Evolutionary conservation across 2,888 invertebrate species (phyloP), one percentile per base, ranked within the genome.

Genomic region (Oasisia sp.): DNA sequence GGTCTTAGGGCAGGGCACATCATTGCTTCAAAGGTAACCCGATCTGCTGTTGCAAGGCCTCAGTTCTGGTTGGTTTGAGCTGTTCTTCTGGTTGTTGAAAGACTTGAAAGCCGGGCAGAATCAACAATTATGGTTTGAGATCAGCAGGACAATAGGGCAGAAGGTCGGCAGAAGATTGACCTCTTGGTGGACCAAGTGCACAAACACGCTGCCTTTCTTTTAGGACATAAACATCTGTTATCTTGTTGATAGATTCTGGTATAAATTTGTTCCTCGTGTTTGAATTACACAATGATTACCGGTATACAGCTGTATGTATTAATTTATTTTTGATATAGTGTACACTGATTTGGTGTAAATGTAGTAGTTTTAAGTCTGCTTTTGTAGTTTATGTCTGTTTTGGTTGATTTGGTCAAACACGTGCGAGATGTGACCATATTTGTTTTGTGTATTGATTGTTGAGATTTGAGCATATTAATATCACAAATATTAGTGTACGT

Each of bases 21-120:
- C 74, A n/a, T 27, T 74, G 27, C 74, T 74, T 74, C 74, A 74
- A 74, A 74, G 74, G 74, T 74, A 74, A 74, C 74, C 27, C 7
- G 74, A 74, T 74, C 74, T 74, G 74, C 74, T 74, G 74, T 27
- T 74, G 74, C 74, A 74, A 74, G n/a, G 27, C 27, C 74, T 74
- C 74, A 27, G 74, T 74, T 74, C 74, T 74, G 74, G 74, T 74
- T 74, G 74, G 74, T 27, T 74, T 74, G 74, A 14, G 14, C 74
- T n/a, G 74, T 74, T 74, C 74, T 74, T 74, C 74, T 27, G 74
- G 74, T 74, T 74, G n/a, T 74, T 74, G 74, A 74, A 74, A 74
- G 74, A 19, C n/a, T 74, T 74, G 74, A 74, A 74, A 74, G 74
- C 14, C n/a, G 27, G 74, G 2, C 74, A 74, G 27, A 74, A 74